These are phyloP conservation scores for Portevinia maculata DNA, from an alignment of 2,888 invertebrate species.

Conservation along the genomic window DNA sequence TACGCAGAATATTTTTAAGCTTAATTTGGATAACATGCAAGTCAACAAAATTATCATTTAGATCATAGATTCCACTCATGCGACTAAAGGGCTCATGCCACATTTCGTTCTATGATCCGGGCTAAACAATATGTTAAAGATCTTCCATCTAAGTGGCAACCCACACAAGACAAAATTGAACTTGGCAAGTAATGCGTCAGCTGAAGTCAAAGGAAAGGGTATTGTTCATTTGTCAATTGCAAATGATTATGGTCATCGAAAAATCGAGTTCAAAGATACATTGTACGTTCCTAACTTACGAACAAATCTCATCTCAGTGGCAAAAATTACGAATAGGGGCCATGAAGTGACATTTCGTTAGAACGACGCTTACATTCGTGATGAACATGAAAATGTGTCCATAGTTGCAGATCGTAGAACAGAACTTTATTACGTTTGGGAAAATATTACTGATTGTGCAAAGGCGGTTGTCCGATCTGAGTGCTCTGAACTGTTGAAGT, in stretches of 20 bases:
- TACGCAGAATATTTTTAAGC: too few relatives aligned
- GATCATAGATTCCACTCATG: too few relatives aligned
- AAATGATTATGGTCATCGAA: too few relatives aligned
- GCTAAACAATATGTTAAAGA: too few relatives aligned
- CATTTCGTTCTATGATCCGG: too few relatives aligned
- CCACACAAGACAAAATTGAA: too few relatives aligned
- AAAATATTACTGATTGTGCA: constrained; percentile 33
- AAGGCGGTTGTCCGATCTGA: constrained; percentile 50
- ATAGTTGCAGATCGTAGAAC: constrained; percentile 48
- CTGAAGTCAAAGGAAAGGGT: constrained; percentile 49
- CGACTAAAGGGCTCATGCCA: too few relatives aligned
- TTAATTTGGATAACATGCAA: too few relatives aligned
- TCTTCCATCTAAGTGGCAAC: too few relatives aligned
- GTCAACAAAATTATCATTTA: too few relatives aligned
- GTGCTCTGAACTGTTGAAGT: constrained; percentile 64
- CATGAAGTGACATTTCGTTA: constrained; percentile 53
- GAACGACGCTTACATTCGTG: constrained; percentile 36
- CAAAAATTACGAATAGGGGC: constrained; percentile 62
- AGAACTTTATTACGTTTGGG: constrained; percentile 54
- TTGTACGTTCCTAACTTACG: constrained; percentile 58
- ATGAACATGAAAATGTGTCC: constrained; percentile 24
- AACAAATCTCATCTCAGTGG: constrained; percentile 49
- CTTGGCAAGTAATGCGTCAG: constrained; percentile 43
- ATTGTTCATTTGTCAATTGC: constrained; percentile 24
- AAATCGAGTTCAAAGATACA: constrained; percentile 49